Percentiles rank a stretch among this genome's conserved stretches.
phyloP scores from a whole-genome alignment of 1,140 invertebrate species.

The Metaphire vulgaris region DNA sequence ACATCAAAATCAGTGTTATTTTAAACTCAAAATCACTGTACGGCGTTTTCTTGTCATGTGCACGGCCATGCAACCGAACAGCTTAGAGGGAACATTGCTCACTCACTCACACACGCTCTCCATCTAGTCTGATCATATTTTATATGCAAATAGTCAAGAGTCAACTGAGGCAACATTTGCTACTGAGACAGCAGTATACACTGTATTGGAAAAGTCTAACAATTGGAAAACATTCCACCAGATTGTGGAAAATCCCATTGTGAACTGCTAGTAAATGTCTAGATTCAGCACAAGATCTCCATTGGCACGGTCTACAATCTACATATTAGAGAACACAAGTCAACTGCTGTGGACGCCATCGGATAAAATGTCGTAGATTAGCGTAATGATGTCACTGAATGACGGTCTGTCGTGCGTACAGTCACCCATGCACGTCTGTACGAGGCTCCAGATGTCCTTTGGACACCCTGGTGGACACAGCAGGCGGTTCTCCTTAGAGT shows the following conservation, averaged over 20 bases:
- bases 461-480: conserved; percentile 9
- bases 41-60: no score
- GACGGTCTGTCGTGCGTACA: conserved; percentile 40
- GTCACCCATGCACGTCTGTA: conserved; percentile 10
- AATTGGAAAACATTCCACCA: background rate
- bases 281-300: background rate
- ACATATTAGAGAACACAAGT: background rate
- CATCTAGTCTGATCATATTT: no score
- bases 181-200: no score
- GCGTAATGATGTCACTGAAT: conserved; percentile 6
- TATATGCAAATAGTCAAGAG: no score
- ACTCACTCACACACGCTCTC: no score
- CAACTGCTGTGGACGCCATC: conserved; percentile 1
- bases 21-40: no score
- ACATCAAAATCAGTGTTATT: no score
- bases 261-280: background rate
- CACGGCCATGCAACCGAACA: no score
- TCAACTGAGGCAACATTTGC: no score
- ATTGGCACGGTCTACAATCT: background rate
- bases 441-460: conserved; percentile 8
- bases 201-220: no score
- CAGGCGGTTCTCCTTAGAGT: conserved; percentile 16
- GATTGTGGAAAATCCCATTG: background rate
- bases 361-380: conserved; percentile 6
- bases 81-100: no score